Percentiles rank a stretch among this genome's conserved stretches.
Evolutionary conservation across 2,113 vertebrate species (phyloP).

Genomic region (Hucho hucho): DNA sequence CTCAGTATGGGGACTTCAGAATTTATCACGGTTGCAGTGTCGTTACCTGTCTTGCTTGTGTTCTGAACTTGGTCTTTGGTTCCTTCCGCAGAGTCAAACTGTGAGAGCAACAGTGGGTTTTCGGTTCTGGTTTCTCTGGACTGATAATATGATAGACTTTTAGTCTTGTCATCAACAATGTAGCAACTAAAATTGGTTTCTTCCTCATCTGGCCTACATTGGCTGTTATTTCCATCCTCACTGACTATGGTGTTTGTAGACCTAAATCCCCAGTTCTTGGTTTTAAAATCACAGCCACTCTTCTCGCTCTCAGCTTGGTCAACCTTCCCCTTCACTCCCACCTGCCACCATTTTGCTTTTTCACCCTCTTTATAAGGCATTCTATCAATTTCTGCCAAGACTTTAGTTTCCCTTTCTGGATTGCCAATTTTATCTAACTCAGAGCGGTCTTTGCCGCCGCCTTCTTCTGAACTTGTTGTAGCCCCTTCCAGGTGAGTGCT

Average conservation of each 20-base stretch:
- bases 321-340: background rate
- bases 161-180: background rate
- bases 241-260: background rate
- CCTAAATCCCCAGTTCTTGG: background rate
- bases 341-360: background rate
- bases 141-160: background rate
- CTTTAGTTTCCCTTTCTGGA: conserved; percentile 9
- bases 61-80: background rate
- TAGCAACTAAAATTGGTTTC: background rate
- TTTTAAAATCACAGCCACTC: rapidly evolving
- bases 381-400: conserved; percentile 16
- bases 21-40: background rate
- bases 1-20: background rate
- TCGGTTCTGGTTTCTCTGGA: background rate
- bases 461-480: conserved; percentile 2
- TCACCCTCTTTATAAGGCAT: background rate
- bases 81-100: background rate
- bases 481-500: conserved; percentile 19
- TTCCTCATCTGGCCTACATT: background rate
- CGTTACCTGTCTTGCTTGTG: background rate
- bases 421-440: conserved; percentile 10
- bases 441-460: background rate
- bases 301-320: background rate
- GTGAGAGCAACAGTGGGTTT: background rate
- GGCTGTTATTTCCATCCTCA: conserved; percentile 7